A percentile compares a stretch with the other conserved stretches of the same genome.
Conservation (phyloP, 1,140 invertebrate genomes). For the Bombus haemorrhoidalis region DNA sequence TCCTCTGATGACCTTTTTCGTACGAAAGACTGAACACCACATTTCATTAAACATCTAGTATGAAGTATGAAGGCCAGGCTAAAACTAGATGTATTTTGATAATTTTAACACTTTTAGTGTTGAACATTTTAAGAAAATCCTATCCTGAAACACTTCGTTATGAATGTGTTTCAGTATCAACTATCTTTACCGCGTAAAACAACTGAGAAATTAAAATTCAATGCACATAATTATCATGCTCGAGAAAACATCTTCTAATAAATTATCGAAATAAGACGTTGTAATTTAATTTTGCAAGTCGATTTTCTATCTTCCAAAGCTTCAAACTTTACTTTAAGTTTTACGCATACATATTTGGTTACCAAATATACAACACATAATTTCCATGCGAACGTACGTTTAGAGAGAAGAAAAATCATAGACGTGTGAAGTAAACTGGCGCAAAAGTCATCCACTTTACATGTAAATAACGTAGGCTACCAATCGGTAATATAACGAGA, state of each 20-base stretch:
- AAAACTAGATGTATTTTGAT: constrained; percentile 20
- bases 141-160: background rate
- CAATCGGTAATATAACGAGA: background rate
- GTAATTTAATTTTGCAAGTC: background rate
- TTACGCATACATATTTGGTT: background rate
- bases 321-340: background rate
- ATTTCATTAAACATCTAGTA: constrained; percentile 40
- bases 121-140: background rate
- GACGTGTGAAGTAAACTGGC: background rate
- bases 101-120: constrained; percentile 16
- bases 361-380: background rate
- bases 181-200: background rate
- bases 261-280: background rate
- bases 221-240: background rate
- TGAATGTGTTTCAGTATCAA: background rate
- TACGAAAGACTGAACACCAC: constrained; percentile 30
- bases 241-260: background rate
- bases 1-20: constrained; percentile 34
- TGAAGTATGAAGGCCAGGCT: constrained; percentile 38
- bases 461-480: background rate
- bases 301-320: background rate
- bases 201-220: no score
- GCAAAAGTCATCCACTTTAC: background rate
- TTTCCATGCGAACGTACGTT: no score
- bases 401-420: background rate